Conservation (phyloP, 2,888 invertebrate genomes). For the Adineta ricciae region DNA sequence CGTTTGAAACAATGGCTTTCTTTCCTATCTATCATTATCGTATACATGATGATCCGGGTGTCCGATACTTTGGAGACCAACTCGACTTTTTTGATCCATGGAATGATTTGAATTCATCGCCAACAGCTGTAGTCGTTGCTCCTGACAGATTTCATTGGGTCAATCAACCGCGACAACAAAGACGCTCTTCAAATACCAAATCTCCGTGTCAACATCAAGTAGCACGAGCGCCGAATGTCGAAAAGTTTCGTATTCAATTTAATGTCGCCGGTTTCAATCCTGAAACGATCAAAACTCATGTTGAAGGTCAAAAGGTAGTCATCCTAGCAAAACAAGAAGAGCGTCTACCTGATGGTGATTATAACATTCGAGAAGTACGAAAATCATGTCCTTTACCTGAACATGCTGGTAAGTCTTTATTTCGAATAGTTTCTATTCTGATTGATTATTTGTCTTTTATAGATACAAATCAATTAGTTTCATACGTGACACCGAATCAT, state of each 20-base stretch:
- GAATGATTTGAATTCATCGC: background rate
- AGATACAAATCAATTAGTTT: too few species aligned
- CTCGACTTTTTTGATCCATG: background rate
- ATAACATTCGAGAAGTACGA: slow-evolving; percentile 13
- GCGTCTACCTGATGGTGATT: background rate
- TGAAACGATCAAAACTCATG: slow-evolving; percentile 35
- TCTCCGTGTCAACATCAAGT: too few species aligned
- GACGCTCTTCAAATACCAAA: too few species aligned
- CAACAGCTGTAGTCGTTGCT: background rate
- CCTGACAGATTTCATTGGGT: background rate
- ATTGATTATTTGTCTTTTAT: too few species aligned
- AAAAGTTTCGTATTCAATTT: slow-evolving; percentile 25
- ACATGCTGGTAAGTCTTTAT: slow-evolving; percentile 8
- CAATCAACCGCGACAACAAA: background rate
- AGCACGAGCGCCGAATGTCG: background rate
- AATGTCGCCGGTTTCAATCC: slow-evolving; percentile 35
- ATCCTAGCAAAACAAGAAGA: slow-evolving; percentile 38
- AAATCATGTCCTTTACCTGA: slow-evolving; percentile 20
- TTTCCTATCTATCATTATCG: background rate
- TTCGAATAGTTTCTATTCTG: too few species aligned
- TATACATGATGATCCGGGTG: background rate
- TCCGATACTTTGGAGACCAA: background rate
- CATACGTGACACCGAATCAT: background rate
- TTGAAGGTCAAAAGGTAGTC: slow-evolving; percentile 34
- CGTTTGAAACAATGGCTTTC: background rate